Base-by-base conservation (phyloP, 2,888 invertebrate species). In the Ochropleura plecta region DNA sequence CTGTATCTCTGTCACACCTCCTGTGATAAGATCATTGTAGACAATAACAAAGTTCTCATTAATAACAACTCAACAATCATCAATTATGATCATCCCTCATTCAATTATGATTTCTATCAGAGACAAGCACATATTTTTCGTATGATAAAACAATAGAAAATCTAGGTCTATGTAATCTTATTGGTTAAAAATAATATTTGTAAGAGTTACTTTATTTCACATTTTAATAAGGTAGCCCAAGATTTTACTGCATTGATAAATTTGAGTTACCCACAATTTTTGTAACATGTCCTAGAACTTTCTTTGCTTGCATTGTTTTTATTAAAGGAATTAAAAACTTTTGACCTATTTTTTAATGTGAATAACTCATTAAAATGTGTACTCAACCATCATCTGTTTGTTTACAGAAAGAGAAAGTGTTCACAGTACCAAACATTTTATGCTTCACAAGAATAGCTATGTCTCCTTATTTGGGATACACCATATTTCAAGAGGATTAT, bases 341-440 rank as follows among this genome's bases (percentile, higher is more conserved):
- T 40, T 5, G 8, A 30, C 8, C 1, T 51, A 10, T 14, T 77
- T 65, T 48, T 3, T 46, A n/a, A 18, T 72, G 3, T 53, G 3
- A 46, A 40, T 72, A 10, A 10, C 14, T 20, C 1, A 18, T 42
- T 12, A 10, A 46, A 64, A 77, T 78, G 77, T 60, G 18, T 14
- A 44, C 44, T 82, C n/a, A 81, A 62, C 48, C 42, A 20, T 42
- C 46, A 55, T 49, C n/a, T 53, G 5, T 71, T 77, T 84, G 67
- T 78, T 90, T 95, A 89, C 93, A 96, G 96, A 97, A 96, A 97
- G 99, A 99, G 96, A 99, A 99, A 94, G 97, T 99, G 60, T 98
- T 98, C 92, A 99, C 99, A 0, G 97, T 99, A 87, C 99, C 99
- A 16, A 99, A 99, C 95, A 96, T 98, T 66, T 95, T 99, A 70